A percentile compares a stretch with the other conserved stretches of the same genome.
Conservation (phyloP, 2,113 vertebrate species). For the Esox niger region DNA sequence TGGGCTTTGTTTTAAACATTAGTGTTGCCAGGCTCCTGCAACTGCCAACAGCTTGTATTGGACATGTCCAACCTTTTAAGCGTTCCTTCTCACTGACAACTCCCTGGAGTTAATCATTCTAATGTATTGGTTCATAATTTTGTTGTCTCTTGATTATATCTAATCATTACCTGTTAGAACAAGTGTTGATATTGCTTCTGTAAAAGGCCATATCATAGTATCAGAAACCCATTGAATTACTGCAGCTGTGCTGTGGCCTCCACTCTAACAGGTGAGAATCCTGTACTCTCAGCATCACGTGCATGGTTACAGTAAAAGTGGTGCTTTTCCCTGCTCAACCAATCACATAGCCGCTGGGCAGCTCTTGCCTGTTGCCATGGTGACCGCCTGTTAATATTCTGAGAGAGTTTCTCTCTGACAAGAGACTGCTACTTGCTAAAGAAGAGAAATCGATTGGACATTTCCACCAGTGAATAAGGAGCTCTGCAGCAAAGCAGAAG, state of each 20-base stretch:
- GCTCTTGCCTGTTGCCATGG: conserved; percentile 70
- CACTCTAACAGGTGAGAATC: conserved; percentile 14
- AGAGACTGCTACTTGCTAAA: conserved; percentile 27
- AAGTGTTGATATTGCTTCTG: background rate
- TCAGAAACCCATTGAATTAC: background rate
- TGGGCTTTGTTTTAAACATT: background rate
- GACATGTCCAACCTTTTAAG: background rate
- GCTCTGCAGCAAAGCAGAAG: background rate
- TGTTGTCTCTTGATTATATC: background rate
- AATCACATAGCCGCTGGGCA: conserved; percentile 54
- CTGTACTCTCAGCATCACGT: conserved; percentile 3
- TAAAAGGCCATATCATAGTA: background rate
- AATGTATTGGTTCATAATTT: background rate
- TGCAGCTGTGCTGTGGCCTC: conserved; percentile 1
- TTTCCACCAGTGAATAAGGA: conserved; percentile 53
- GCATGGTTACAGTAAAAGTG: conserved; percentile 38
- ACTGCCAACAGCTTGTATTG: background rate
- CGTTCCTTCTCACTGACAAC: background rate
- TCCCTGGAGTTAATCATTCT: background rate
- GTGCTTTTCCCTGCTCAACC: conserved; percentile 32
- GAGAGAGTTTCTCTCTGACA: conserved; percentile 56
- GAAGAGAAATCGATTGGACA: conserved; percentile 64
- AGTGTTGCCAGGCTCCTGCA: background rate
- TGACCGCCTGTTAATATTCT: conserved; percentile 75
- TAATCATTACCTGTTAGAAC: background rate